Conservation (phyloP, 37 sponge, comb jelly and placozoan species). For the Oscarella lobularis region DNA sequence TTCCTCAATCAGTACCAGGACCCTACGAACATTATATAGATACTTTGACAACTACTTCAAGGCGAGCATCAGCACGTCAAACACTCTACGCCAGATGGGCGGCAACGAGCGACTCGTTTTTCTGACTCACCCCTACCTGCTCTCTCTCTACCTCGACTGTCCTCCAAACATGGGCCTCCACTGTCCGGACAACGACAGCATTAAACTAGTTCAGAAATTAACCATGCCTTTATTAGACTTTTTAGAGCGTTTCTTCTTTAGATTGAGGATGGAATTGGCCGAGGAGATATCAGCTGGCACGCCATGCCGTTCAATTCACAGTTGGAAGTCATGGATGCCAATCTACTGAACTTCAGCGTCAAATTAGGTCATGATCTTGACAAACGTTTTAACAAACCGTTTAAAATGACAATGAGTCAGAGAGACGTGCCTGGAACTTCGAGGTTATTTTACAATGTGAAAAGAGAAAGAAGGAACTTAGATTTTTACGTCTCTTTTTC, state of each 20-base stretch:
- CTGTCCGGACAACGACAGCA: conserved; percentile 22
- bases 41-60: conserved; percentile 49
- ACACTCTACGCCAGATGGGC: conserved; percentile 17
- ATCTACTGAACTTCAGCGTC: conserved; percentile 35
- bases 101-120: conserved; percentile 37
- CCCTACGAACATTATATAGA: not conserved
- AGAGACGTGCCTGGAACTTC: conserved; percentile 65
- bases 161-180: conserved; percentile 25
- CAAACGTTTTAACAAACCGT: conserved; percentile 5
- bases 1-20: not conserved
- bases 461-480: too few species aligned
- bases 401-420: conserved; percentile 53
- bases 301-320: conserved; percentile 59
- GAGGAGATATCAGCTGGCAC: conserved; percentile 57
- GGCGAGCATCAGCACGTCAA: conserved; percentile 13
- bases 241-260: not conserved
- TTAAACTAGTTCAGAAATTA: too few species aligned
- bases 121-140: conserved; percentile 54
- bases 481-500: not conserved
- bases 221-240: too few species aligned
- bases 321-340: conserved; percentile 32
- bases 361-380: conserved; percentile 33
- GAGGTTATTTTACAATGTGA: not conserved
- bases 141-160: conserved; percentile 50
- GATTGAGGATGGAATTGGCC: conserved; percentile 22